Evolutionary conservation across 2,888 invertebrate species (phyloP).

Genomic region (Pteria penguin): DNA sequence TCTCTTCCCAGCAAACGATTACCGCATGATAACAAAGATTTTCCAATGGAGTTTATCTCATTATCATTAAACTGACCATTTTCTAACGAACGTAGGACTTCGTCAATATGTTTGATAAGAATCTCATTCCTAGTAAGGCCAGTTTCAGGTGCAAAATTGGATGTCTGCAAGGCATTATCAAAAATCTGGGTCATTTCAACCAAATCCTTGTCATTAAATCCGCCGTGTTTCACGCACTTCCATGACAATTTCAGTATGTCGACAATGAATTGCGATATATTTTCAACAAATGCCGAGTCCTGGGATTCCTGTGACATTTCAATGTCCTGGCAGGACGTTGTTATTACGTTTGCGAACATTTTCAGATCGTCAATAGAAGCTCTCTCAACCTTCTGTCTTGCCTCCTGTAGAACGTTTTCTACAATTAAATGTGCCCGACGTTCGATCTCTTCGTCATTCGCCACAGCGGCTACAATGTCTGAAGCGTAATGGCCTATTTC

Average conservation of each 20-base stretch:
- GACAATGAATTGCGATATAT: conserved; percentile 23
- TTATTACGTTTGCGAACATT: neutral
- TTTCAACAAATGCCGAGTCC: conserved; percentile 6
- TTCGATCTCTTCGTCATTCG: neutral
- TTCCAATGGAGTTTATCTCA: conserved; percentile 44
- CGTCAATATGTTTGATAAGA: conserved; percentile 13
- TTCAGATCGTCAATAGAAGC: neutral
- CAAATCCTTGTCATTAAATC: conserved; percentile 30
- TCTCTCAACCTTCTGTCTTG: neutral
- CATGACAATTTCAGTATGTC: conserved; percentile 26
- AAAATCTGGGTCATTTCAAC: conserved; percentile 26
- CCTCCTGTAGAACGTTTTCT: conserved; percentile 17
- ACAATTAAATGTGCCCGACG: conserved; percentile 2
- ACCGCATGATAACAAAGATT: conserved; percentile 50
- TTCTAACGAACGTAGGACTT: conserved; percentile 39
- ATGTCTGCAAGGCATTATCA: neutral
- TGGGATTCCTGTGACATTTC: neutral
- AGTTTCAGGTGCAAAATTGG: neutral
- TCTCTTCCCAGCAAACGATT: conserved; percentile 30
- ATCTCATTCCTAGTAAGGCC: neutral
- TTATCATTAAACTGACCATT: conserved; percentile 21
- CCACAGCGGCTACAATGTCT: neutral
- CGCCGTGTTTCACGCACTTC: conserved; percentile 12
- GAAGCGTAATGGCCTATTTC: conserved; percentile 13
- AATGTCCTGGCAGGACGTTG: conserved; percentile 5